A percentile compares a stretch with the other conserved stretches of the same genome.
These are phyloP conservation scores for Sorex fumeus DNA, from an alignment of 2,113 vertebrate species.

Conservation along the genomic window DNA sequence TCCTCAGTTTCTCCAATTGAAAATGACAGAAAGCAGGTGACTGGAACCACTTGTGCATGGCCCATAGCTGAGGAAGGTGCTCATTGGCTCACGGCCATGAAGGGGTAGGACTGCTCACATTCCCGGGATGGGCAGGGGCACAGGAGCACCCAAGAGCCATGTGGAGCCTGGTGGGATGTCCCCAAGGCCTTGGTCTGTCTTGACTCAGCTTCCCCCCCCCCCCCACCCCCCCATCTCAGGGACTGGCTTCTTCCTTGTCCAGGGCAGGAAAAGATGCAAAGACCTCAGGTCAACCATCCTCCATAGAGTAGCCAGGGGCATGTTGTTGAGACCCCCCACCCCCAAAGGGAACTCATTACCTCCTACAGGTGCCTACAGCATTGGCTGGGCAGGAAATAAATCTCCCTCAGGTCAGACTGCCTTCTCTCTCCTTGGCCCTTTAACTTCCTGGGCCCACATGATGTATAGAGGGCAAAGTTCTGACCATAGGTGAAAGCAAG, in stretches of 20 bases:
- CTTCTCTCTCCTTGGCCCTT: not conserved
- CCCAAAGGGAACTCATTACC: not conserved
- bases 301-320: too few species aligned
- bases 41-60: not conserved
- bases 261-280: not conserved
- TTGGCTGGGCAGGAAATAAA: not conserved
- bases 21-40: not conserved
- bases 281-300: not conserved
- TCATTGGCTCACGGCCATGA: not conserved
- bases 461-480: not conserved
- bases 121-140: not conserved
- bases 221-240: not conserved
- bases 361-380: not conserved
- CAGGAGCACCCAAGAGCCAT: not conserved
- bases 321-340: not conserved
- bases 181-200: accelerated
- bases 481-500: not conserved
- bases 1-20: not conserved
- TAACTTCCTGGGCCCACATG: not conserved
- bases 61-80: not conserved
- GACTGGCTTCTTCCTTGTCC: not conserved
- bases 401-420: not conserved
- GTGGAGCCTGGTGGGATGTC: not conserved
- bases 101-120: not conserved
- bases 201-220: not conserved